Conservation (phyloP, 2,113 vertebrate species). For the Atractosteus spatula region DNA sequence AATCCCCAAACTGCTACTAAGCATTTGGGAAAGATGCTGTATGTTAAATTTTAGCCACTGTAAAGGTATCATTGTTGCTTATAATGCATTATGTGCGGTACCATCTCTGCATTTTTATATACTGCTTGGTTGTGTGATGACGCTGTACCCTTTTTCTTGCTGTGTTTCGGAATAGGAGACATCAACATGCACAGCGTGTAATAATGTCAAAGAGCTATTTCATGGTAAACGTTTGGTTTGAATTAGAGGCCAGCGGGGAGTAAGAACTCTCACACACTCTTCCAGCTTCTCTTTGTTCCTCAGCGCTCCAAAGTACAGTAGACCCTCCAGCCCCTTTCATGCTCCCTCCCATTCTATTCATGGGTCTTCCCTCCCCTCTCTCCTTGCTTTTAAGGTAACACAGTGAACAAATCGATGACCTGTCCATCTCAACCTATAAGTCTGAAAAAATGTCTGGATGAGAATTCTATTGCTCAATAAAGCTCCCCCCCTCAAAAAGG, state of each 20-base stretch:
- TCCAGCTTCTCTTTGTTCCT: conserved; percentile 39
- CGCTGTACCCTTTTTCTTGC: conserved; percentile 21
- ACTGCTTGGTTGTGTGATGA: conserved; percentile 33
- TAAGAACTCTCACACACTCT: conserved; percentile 32
- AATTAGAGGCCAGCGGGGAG: conserved; percentile 52
- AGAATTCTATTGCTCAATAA: no score
- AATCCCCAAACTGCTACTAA: neutral
- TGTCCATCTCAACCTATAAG: no score
- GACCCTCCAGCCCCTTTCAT: conserved; percentile 23
- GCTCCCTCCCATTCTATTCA: conserved; percentile 1
- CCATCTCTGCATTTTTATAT: conserved; percentile 25
- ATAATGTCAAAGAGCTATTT: conserved; percentile 54
- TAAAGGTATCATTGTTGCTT: neutral
- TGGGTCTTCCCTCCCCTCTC: neutral
- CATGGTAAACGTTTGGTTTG: conserved; percentile 50
- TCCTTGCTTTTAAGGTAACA: neutral
- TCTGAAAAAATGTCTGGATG: no score
- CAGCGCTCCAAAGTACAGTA: conserved; percentile 29
- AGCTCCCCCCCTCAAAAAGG: no score
- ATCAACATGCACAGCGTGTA: conserved; percentile 48
- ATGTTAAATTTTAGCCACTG: neutral
- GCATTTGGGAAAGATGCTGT: neutral
- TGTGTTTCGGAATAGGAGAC: conserved; percentile 39
- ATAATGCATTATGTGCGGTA: conserved; percentile 18
- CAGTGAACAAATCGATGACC: no score